phyloP scores from a whole-genome alignment of 2,888 invertebrate species.

The Idaea dimidiata region DNA sequence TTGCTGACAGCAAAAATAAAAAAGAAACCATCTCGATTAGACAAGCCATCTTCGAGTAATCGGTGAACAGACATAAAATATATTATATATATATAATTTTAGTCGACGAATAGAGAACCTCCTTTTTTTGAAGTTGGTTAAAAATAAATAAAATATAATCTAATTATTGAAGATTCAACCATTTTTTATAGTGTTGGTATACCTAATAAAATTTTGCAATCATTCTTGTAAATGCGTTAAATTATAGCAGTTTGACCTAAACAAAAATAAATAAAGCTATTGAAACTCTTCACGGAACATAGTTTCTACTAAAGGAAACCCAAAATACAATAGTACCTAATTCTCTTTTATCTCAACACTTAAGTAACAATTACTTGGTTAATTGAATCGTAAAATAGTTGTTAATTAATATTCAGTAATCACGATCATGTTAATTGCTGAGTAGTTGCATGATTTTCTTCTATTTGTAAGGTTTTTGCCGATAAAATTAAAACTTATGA shows the following conservation, averaged over 20 bases:
- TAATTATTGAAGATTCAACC: too few species aligned
- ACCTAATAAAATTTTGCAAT: too few species aligned
- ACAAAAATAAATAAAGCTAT: not conserved
- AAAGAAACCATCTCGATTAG: too few species aligned
- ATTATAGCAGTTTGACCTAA: not conserved
- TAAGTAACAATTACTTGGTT: constrained; percentile 4
- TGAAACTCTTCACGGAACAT: not conserved
- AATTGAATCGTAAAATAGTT: constrained; percentile 36
- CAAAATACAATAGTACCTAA: not conserved
- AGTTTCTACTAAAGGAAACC: not conserved
- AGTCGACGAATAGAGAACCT: too few species aligned
- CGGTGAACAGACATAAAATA: too few species aligned
- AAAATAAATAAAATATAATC: too few species aligned
- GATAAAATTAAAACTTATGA: constrained; percentile 43
- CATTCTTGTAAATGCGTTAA: not conserved
- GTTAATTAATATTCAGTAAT: constrained; percentile 28
- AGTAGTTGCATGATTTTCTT: constrained; percentile 42
- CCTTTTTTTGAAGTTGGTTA: too few species aligned
- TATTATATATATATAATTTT: too few species aligned
- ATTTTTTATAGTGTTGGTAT: too few species aligned
- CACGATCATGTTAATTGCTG: constrained; percentile 23
- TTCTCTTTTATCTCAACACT: not conserved
- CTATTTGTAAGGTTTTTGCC: constrained; percentile 48
- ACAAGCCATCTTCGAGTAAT: too few species aligned
- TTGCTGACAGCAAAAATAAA: too few species aligned